Percentiles rank a stretch among this genome's conserved stretches.
These are phyloP conservation scores for Melanotaenia duboulayi DNA, from an alignment of 2,113 vertebrate genomes.

Conservation along the genomic window DNA sequence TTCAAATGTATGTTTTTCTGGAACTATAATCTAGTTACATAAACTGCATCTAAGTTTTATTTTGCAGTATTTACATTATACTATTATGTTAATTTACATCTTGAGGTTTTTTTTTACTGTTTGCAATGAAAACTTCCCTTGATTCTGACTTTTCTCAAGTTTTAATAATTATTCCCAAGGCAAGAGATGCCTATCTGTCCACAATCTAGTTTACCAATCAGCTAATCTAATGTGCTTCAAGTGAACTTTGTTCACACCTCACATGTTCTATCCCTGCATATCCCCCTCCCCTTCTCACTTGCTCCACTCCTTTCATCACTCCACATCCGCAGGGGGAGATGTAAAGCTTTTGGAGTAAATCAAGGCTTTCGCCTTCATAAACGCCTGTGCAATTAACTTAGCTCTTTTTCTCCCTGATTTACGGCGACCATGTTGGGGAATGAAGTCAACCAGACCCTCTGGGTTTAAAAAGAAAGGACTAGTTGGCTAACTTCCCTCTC, in stretches of 20 bases:
- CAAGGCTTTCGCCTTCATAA: conserved; percentile 75
- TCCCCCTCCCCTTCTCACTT: conserved; percentile 32
- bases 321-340: conserved; percentile 70
- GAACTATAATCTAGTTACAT: conserved; percentile 4
- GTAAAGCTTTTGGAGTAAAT: conserved; percentile 77
- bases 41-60: conserved; percentile 2
- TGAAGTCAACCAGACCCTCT: conserved; percentile 64
- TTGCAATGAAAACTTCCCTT: conserved; percentile 25
- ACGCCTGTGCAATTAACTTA: conserved; percentile 73
- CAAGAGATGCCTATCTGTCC: conserved; percentile 68
- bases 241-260: conserved; percentile 65
- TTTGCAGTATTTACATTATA: conserved; percentile 23
- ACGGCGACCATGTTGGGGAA: conserved; percentile 64
- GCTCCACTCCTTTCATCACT: conserved; percentile 69
- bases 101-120: neutral
- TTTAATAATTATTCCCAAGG: conserved; percentile 61
- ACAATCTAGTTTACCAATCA: conserved; percentile 70
- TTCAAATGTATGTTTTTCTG: neutral
- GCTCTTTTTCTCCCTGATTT: conserved; percentile 68
- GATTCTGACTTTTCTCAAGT: conserved; percentile 50
- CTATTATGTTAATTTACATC: conserved; percentile 4
- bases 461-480: conserved; percentile 62
- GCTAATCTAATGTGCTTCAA: conserved; percentile 63
- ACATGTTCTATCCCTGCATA: conserved; percentile 42
- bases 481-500: conserved; percentile 57